Base-by-base conservation (phyloP, 2,888 invertebrate genomes). In the Cancer borealis region DNA sequence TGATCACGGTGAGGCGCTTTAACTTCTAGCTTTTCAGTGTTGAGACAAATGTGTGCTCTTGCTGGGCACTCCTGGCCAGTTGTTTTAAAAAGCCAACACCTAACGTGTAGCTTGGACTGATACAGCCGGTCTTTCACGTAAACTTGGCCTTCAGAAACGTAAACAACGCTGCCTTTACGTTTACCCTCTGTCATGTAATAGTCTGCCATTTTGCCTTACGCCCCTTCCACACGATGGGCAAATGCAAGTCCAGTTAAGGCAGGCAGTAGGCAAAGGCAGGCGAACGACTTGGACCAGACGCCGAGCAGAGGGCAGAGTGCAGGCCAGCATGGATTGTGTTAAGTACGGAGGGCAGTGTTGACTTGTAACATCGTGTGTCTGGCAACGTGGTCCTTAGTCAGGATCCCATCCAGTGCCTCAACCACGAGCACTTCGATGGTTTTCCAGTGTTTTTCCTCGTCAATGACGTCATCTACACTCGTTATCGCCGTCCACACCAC, bases 401-500 rank as follows among this genome's bases (percentile, higher is more conserved):
- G 73, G 73, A 1, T 17, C 17, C 73, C 73, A 73, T 73, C 73
- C 73, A 73, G 73, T 73, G 73, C 73, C 73, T 73, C 8, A 73
- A 73, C n/a, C 73, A 73, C 73, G n/a, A 73, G n/a, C n/a, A 73
- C n/a, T 73, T 21, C 17, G 73, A 73, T 73, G n/a, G 73, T 73
- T 73, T 73, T n/a, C 73, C 73, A 17, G 17, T n/a, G 73, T n/a
- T 73, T 73, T 73, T n/a, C 73, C 73, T 73, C 73, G 17, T 73
- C 73, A 73, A 6, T 73, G 8, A 73, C n/a, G 17, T 73, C 73
- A 73, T 73, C n/a, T 73, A n/a, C 73, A 73, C 73, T 73, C 73
- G 73, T 73, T 73, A 73, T 73, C 73, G 73, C n/a, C n/a, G n/a
- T 73, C 73, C 73, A n/a, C 73, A 73, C 73, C 73, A 73, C 73